Evolutionary conservation across 2,113 vertebrate species (phyloP).

Genomic region (Notarius quadriscutis): DNA sequence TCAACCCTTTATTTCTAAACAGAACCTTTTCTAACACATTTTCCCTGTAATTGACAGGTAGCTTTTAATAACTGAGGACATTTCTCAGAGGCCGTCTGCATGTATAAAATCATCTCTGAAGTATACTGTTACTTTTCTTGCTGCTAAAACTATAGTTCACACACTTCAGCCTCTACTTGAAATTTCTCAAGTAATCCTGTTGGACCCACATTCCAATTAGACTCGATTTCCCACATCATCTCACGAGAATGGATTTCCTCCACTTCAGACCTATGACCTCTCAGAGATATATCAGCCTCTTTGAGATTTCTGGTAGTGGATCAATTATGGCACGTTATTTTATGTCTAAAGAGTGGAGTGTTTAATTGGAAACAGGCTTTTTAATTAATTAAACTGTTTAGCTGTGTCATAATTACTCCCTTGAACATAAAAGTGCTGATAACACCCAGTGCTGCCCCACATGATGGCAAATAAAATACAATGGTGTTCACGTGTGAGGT

Average conservation of each 20-base stretch:
- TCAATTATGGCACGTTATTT: constrained; percentile 37
- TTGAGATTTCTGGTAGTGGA: constrained; percentile 24
- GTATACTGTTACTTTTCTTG: constrained; percentile 6
- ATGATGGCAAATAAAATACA: constrained; percentile 50
- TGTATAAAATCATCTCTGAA: background rate
- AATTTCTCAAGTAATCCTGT: constrained; percentile 23
- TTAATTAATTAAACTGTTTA: constrained; percentile 41
- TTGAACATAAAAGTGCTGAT: constrained; percentile 34
- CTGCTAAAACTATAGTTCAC: constrained; percentile 30
- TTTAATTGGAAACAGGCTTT: constrained; percentile 44
- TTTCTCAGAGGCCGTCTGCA: background rate
- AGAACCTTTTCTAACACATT: background rate
- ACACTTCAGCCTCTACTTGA: constrained; percentile 11
- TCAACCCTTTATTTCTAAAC: background rate
- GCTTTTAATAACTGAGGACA: background rate
- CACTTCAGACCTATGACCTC: constrained; percentile 16
- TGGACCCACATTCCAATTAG: constrained; percentile 37
- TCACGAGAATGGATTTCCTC: constrained; percentile 36
- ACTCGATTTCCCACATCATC: constrained; percentile 17
- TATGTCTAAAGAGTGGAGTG: constrained; percentile 17
- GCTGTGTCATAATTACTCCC: constrained; percentile 39
- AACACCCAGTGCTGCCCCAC: constrained; percentile 15
- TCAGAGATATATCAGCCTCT: constrained; percentile 21
- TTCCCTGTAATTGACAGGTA: background rate
- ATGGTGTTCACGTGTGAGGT: constrained; percentile 45